Evolutionary conservation across 92 coral and sea anemone species (phyloP).

Genomic region (Phenganax stokvisi): DNA sequence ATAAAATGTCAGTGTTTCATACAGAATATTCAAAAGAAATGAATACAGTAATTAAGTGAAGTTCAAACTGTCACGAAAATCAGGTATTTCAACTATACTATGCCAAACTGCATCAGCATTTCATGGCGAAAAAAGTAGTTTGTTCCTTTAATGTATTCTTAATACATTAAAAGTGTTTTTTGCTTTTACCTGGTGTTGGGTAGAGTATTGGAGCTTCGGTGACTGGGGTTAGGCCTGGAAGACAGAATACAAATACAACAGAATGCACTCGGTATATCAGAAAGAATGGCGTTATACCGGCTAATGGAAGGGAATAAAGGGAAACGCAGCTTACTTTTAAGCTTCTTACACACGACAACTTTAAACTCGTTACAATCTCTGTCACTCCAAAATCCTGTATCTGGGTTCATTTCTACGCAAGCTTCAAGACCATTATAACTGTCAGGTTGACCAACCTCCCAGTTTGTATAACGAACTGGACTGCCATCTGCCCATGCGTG

Average conservation of each 20-base stretch:
- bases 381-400: constrained; percentile 80
- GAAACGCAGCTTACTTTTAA: constrained; percentile 57
- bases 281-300: background rate
- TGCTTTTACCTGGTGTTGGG: constrained; percentile 1
- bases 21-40: no score
- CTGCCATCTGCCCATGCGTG: constrained; percentile 81
- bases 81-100: no score
- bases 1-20: no score
- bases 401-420: constrained; percentile 64
- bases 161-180: background rate
- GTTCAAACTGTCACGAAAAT: no score
- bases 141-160: no score
- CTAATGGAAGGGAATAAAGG: background rate
- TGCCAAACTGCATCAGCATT: background rate
- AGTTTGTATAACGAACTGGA: constrained; percentile 69
- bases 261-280: background rate
- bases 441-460: constrained; percentile 92
- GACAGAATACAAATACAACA: background rate
- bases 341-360: constrained; percentile 67
- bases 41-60: no score
- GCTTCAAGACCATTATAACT: constrained; percentile 92
- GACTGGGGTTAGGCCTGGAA: background rate
- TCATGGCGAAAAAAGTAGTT: background rate
- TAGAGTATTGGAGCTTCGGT: background rate
- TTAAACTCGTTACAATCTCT: constrained; percentile 64